Evolutionary conservation across 2,113 vertebrate genomes (phyloP), one percentile per base, ranked within the genome.

Genomic region (Conger conger): DNA sequence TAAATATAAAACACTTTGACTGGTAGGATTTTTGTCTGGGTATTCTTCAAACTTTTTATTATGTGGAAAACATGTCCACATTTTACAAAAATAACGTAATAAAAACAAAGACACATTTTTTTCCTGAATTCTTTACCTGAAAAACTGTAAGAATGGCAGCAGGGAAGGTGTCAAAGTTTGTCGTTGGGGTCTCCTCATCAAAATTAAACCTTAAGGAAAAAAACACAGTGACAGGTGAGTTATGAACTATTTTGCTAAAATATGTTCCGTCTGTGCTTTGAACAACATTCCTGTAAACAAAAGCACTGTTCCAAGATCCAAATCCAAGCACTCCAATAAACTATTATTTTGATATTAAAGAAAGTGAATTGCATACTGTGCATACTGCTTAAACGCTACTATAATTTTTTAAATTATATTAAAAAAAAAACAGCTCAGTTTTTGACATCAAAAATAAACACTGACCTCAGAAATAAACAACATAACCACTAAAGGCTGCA

Each of bases 61-160:
- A n/a, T 63, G 20, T 27, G 78, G 13, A 30, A 30, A 23, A 42
- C 40, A 42, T 42, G 40, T 42, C 9, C 40, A 79, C 50, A 50
- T 60, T 42, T n/a, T 27, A 81, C 20, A n/a, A n/a, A n/a, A n/a
- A n/a, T n/a, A n/a, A n/a, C n/a, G n/a, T n/a, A 85, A 27, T 16
- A 13, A 13, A 50, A 50, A 87, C 78, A 89, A 76, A 80, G 37
- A 11, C 38, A n/a, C n/a, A n/a, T n/a, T n/a, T n/a, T n/a, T n/a
- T n/a, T n/a, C 38, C 3, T 35, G 8, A 0, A 0, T 27, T 16
- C 33, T 92, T 94, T 94, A 99, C 98, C 98, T 99, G 98, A 92
- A 99, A 99, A 54, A 99, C 98, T 0, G 98, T 99, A 87, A 99
- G 96, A 88, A 99, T 99, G 68, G 98, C 98, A 0, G 98, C 98